Evolutionary conservation across 2,888 invertebrate species (phyloP), one percentile per base, ranked within the genome.

Genomic region (Cephus pygmeus): DNA sequence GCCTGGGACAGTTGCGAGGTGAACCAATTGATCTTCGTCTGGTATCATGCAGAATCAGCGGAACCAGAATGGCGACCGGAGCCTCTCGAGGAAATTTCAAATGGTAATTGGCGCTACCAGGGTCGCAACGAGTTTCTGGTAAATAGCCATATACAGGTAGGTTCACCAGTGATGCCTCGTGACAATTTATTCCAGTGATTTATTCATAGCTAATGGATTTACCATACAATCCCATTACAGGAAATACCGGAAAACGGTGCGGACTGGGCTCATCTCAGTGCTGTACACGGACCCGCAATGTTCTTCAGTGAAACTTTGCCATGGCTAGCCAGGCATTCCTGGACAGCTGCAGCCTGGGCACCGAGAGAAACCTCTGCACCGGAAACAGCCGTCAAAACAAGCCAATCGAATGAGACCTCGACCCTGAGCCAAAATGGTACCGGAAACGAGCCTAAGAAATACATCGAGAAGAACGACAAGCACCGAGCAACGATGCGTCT

Each of bases 181-280:
- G 23, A 23, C 9, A 12, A 69, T 71, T 33, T 30, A 76, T 30
- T 30, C 4, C 34, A 74, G 9, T 12, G 76, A 34, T 34, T 3
- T 34, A 15, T 30, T 15, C 75, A 15, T 15, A 1, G 30, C 40
- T 12, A 74, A 36, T 76, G 9, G 12, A 77, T 78, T 77, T 34
- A 69, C 31, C 56, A 74, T 76, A 15, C 2, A 34, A 11, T 36
- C 69, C 34, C 73, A 36, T 81, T 82, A 3, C 92, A 97, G 96
- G 97, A 98, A 86, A 96, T 98, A 69, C 97, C 97, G 0, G 98
- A 98, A 89, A 98, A 98, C 86, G 98, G 97, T 0, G 96, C 97
- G 0, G 98, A 98, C 87, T 93, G 96, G 1, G 95, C 96, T 0
- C 98, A 98, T 88, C 92, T 98, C 34, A 93, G 93, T 76, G 95